Evolutionary conservation across 2,888 invertebrate genomes (phyloP), one percentile per base, ranked within the genome.

Genomic region (Atrina japonica): DNA sequence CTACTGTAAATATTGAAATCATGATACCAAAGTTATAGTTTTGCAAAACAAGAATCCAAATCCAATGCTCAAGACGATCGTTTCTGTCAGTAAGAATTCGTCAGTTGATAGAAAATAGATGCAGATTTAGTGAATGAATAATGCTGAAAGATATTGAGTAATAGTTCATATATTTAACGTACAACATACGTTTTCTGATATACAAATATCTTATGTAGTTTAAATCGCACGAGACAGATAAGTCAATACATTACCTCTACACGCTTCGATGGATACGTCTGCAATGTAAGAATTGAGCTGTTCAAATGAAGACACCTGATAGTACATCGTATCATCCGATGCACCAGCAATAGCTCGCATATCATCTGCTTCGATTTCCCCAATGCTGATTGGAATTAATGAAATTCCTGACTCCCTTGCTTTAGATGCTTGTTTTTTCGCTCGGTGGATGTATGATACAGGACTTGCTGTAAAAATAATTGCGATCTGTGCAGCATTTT

Each of bases 201-300:
- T n/a, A n/a, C n/a, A n/a, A n/a, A n/a, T n/a, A n/a, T n/a, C n/a
- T n/a, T n/a, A n/a, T n/a, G n/a, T n/a, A n/a, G n/a, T n/a, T n/a
- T n/a, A n/a, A n/a, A n/a, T n/a, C n/a, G n/a, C n/a, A n/a, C n/a
- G n/a, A n/a, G n/a, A n/a, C n/a, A n/a, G n/a, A n/a, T n/a, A n/a
- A n/a, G n/a, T n/a, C n/a, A n/a, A n/a, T n/a, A n/a, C n/a, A 53
- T 71, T 78, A 87, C 87, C 79, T 70, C 78, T 63, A 63, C 88
- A 88, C 3, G 84, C 73, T 55, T 87, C 78, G 18, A 84, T 69
- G 3, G 84, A 82, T 1, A 85, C 73, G 41, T 84, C 78, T 9
- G 81, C 76, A 11, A 83, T 73, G 5, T 86, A 76, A 45, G 67
- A 67, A 5, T 81, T 74, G 16, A 88, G 76, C 2, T 85, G 75